phyloP scores from a whole-genome alignment of 2,888 invertebrate genomes.

The Eremobia ochroleuca region DNA sequence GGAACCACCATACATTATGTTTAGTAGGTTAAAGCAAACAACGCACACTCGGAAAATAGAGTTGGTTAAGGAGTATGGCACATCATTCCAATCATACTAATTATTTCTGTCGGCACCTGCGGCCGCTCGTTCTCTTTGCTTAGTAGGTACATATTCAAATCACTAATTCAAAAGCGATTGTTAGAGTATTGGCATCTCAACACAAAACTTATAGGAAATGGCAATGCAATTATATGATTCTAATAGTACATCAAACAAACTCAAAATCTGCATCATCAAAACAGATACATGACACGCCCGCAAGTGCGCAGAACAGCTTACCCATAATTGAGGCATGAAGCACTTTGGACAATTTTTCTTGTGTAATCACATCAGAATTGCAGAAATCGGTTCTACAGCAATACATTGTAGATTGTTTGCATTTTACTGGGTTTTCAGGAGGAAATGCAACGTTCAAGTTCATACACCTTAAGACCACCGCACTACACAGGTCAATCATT shows the following conservation, averaged over 20 bases:
- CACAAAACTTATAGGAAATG: constrained; percentile 87
- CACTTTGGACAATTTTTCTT: constrained; percentile 81
- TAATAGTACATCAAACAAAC: constrained; percentile 89
- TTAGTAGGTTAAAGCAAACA: constrained; percentile 92
- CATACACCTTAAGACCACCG: constrained; percentile 91
- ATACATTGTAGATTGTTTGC: constrained; percentile 83
- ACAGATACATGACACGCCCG: constrained; percentile 81
- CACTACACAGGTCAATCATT: constrained; percentile 85
- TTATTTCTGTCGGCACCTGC: constrained; percentile 69
- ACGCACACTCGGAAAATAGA: constrained; percentile 89
- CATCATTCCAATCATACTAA: constrained; percentile 88
- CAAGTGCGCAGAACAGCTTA: constrained; percentile 84
- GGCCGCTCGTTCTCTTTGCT: constrained; percentile 78
- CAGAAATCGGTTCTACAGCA: constrained; percentile 88
- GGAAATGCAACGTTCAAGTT: constrained; percentile 88
- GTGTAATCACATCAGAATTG: constrained; percentile 85
- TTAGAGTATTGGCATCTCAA: constrained; percentile 89
- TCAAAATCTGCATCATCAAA: constrained; percentile 85
- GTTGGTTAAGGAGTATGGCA: constrained; percentile 86
- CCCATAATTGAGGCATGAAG: constrained; percentile 80
- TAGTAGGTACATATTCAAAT: constrained; percentile 88
- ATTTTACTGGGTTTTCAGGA: constrained; percentile 87
- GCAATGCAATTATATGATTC: constrained; percentile 86
- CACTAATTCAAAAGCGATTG: constrained; percentile 89
- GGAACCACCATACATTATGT: constrained; percentile 90